Evolutionary conservation across 92 coral and sea anemone species (phyloP).

Genomic region (Palythoa grandis): DNA sequence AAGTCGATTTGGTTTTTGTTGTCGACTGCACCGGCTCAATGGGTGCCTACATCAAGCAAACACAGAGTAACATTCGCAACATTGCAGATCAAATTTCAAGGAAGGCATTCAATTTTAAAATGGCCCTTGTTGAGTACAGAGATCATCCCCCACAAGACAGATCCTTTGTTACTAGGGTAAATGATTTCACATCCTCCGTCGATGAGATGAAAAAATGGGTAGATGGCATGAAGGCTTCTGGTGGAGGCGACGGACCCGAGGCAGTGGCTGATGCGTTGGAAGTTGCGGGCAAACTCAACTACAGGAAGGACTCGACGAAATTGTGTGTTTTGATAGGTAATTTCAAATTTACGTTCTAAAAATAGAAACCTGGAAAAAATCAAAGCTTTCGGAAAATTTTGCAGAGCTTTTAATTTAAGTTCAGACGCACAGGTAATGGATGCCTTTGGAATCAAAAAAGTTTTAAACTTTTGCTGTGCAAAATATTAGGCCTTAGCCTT

Average conservation of each 20-base stretch:
- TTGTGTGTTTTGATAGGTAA: slow-evolving; percentile 90
- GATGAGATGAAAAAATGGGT: slow-evolving; percentile 94
- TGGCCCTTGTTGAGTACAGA: slow-evolving; percentile 87
- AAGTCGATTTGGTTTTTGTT: slow-evolving; percentile 89
- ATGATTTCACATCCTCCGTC: slow-evolving; percentile 78
- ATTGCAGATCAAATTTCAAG: slow-evolving; percentile 87
- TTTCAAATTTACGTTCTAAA: neutral
- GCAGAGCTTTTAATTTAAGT: neutral
- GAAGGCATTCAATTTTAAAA: slow-evolving; percentile 79
- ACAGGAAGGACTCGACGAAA: slow-evolving; percentile 83
- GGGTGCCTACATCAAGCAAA: slow-evolving; percentile 91
- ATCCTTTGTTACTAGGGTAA: slow-evolving; percentile 68
- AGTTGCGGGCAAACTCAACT: slow-evolving; percentile 63
- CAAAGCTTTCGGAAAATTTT: neutral
- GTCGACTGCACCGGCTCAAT: slow-evolving; percentile 97
- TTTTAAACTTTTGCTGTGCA: too few relatives aligned
- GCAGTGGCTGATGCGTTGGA: slow-evolving; percentile 91
- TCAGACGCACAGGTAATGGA: neutral
- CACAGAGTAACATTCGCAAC: slow-evolving; percentile 77
- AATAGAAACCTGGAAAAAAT: neutral
- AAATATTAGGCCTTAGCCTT: too few relatives aligned
- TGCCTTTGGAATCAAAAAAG: too few relatives aligned
- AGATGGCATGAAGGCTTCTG: slow-evolving; percentile 82
- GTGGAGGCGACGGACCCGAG: slow-evolving; percentile 96
- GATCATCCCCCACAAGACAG: slow-evolving; percentile 95